phyloP scores from a whole-genome alignment of 2,797 vertebrate genomes.

The Dendrocincla tyrannina region DNA sequence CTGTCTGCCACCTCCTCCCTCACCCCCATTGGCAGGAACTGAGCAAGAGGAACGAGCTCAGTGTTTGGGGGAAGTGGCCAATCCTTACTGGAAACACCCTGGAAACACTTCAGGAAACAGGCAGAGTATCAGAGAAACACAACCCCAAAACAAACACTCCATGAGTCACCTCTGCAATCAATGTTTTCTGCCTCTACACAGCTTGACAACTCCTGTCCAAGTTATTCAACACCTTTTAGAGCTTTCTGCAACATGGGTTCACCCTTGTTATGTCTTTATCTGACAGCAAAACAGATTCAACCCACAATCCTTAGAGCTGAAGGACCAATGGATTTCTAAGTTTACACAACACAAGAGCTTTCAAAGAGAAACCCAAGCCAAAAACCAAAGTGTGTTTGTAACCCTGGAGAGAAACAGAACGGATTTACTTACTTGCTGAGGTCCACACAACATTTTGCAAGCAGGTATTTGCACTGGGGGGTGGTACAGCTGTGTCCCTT shows the following conservation, averaged over 20 bases:
- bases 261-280: neutral
- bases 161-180: neutral
- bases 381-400: neutral
- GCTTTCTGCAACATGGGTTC: neutral
- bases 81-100: neutral
- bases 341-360: neutral
- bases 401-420: neutral
- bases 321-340: neutral
- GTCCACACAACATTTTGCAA: conserved; percentile 97
- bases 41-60: neutral
- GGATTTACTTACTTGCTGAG: conserved; percentile 91
- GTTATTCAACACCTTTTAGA: neutral
- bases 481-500: conserved; percentile 97
- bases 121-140: neutral
- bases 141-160: neutral
- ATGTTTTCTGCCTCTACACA: neutral
- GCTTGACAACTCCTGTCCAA: neutral
- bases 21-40: neutral
- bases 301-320: neutral
- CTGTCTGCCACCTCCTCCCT: neutral
- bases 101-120: neutral
- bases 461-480: conserved; percentile 94
- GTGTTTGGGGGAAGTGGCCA: neutral
- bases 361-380: neutral
- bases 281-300: conserved; percentile 23